phyloP scores from a whole-genome alignment of 2,888 invertebrate species.

The Plemyria rubiginata region DNA sequence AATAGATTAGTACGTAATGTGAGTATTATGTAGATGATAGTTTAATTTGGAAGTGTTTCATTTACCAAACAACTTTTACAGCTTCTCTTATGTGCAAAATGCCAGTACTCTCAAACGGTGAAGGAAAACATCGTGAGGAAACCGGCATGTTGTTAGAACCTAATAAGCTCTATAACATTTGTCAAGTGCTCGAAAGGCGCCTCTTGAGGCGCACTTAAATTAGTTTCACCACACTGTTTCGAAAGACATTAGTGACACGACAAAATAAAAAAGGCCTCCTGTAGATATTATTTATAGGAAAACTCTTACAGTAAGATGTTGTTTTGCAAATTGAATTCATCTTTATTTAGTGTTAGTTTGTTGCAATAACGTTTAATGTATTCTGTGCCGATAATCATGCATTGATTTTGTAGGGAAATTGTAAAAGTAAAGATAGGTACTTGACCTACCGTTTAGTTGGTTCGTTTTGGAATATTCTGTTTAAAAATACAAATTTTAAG shows the following conservation, averaged over 20 bases:
- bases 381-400: constrained; percentile 10
- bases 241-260: too few relatives aligned
- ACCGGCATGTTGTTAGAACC: too few relatives aligned
- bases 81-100: too few relatives aligned
- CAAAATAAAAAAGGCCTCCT: too few relatives aligned
- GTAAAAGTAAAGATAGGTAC: too few relatives aligned
- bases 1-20: constrained; percentile 35
- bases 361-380: constrained; percentile 33
- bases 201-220: too few relatives aligned
- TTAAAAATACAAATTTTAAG: constrained; percentile 22
- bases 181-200: too few relatives aligned
- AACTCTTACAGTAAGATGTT: background rate
- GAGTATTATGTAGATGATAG: constrained; percentile 39
- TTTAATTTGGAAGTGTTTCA: constrained; percentile 14
- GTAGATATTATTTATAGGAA: too few relatives aligned
- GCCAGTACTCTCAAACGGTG: too few relatives aligned
- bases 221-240: too few relatives aligned
- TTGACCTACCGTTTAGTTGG: background rate
- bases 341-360: constrained; percentile 30
- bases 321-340: constrained; percentile 23
- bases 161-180: too few relatives aligned
- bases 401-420: constrained; percentile 15
- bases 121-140: too few relatives aligned
- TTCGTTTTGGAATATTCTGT: background rate
- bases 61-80: constrained; percentile 8